These are phyloP conservation scores for Chorisops tibialis DNA, from an alignment of 2,888 invertebrate species.

Conservation along the genomic window DNA sequence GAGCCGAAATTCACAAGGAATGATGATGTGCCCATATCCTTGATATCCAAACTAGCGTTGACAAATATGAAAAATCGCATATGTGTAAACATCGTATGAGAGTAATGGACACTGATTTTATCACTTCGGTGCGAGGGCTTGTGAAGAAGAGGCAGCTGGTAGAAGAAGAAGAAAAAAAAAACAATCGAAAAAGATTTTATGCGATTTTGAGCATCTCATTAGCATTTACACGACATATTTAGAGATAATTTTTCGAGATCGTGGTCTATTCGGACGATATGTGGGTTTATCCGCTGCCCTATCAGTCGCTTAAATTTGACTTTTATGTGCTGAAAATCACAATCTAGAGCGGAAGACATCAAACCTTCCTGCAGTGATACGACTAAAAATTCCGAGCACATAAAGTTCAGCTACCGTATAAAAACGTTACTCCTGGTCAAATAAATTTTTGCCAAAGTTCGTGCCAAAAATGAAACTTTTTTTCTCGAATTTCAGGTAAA, in stretches of 20 bases:
- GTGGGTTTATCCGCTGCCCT: conserved; percentile 15
- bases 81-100: conserved; percentile 14
- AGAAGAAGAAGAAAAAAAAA: too few species aligned
- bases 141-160: too few species aligned
- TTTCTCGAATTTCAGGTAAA: conserved; percentile 19
- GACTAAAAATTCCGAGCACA: conserved; percentile 20
- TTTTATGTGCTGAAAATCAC: conserved; percentile 17
- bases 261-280: background rate
- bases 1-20: background rate
- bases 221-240: conserved; percentile 25
- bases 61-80: conserved; percentile 24
- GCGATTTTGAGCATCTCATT: conserved; percentile 10
- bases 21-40: background rate
- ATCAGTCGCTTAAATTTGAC: conserved; percentile 21
- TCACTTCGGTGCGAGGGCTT: background rate
- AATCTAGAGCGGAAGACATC: conserved; percentile 21
- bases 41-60: background rate
- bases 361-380: conserved; percentile 8
- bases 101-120: conserved; percentile 15
- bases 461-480: conserved; percentile 18
- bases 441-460: conserved; percentile 14
- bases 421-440: conserved; percentile 9
- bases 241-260: conserved; percentile 21
- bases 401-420: conserved; percentile 23
- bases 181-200: background rate